Base-by-base conservation (phyloP, 2,113 vertebrate genomes). In the Octodon degus region DNA sequence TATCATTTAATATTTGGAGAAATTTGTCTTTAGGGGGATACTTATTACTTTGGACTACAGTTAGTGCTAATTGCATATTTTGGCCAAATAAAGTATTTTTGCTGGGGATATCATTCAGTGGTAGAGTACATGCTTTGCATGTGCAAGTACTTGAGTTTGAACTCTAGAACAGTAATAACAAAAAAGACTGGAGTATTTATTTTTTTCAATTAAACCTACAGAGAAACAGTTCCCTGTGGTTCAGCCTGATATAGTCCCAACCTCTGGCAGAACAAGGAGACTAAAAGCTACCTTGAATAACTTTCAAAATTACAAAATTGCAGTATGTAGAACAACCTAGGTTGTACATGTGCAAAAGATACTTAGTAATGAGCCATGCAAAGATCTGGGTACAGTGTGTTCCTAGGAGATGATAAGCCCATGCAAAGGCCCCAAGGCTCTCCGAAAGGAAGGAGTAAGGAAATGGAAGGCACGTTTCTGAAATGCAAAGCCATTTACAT, bases 191-290 rank as follows among this genome's bases (percentile, higher is more conserved):
- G 40, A 84, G 16, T 84, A 22, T 93, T 87, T 95, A n/a, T 60
- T 50, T 67, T 89, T 92, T 90, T 86, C n/a, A 83, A 86, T 76
- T 90, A 90, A 34, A 53, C 37, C 62, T 86, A 70, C 24, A 86
- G 81, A 89, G 88, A 70, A 32, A 12, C 60, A 37, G 1, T 82
- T 77, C 76, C 67, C 37, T 53, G 22, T 70, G n/a, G 60, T 55
- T 92, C n/a, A 92, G n/a, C 14, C 47, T 86, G 43, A 34, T 58
- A 86, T 3, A 43, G 68, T 34, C 53, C 22, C 30, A 65, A 43
- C 70, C 12, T 14, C 58, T 62, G 32, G 50, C 40, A 90, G 47
- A 96, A 17, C 67, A 68, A 77, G 30, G 81, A 92, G n/a, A 92
- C 43, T 25, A 25, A 80, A 65, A 90, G 40, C 17, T 76, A 83